Evolutionary conservation across 2,888 invertebrate species (phyloP).

Genomic region (Drosophila kanekoi): DNA sequence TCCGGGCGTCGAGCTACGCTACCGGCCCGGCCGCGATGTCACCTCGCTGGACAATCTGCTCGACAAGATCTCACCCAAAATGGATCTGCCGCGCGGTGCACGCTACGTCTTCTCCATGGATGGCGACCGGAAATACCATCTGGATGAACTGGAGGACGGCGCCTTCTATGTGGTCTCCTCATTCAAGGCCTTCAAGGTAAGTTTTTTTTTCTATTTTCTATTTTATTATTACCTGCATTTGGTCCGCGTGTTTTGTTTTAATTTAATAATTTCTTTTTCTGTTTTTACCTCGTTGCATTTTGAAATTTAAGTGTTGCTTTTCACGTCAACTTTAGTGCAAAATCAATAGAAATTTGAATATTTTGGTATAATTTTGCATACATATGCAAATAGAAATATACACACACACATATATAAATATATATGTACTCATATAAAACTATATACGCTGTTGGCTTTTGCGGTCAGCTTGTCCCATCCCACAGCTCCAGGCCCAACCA

Average conservation of each 20-base stretch:
- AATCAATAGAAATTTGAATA: constrained; percentile 84
- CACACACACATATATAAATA: constrained; percentile 4
- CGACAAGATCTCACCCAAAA: constrained; percentile 93
- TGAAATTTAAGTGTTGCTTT: constrained; percentile 69
- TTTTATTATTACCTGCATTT: constrained; percentile 4
- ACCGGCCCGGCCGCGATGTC: constrained; percentile 95
- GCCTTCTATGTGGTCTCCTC: constrained; percentile 97
- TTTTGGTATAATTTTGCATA: constrained; percentile 75
- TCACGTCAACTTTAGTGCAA: constrained; percentile 71
- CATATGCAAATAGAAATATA: constrained; percentile 26
- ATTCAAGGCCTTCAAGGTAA: constrained; percentile 95
- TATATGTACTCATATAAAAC: constrained; percentile 54
- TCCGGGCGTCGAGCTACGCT: constrained; percentile 94
- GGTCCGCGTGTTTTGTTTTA: constrained; percentile 8
- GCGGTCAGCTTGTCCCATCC: constrained; percentile 60
- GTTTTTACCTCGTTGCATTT: constrained; percentile 38
- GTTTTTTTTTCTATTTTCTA: constrained; percentile 60
- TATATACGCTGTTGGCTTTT: constrained; percentile 65
- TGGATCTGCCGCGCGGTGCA: constrained; percentile 95
- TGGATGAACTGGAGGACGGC: constrained; percentile 95
- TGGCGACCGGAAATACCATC: constrained; percentile 92
- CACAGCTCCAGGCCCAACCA: constrained; percentile 18
- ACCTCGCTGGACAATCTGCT: constrained; percentile 93
- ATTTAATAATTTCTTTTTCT: constrained; percentile 10
- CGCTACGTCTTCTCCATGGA: constrained; percentile 97